Conservation (phyloP, 2,797 vertebrate species). For the Poeciliopsis turneri region DNA sequence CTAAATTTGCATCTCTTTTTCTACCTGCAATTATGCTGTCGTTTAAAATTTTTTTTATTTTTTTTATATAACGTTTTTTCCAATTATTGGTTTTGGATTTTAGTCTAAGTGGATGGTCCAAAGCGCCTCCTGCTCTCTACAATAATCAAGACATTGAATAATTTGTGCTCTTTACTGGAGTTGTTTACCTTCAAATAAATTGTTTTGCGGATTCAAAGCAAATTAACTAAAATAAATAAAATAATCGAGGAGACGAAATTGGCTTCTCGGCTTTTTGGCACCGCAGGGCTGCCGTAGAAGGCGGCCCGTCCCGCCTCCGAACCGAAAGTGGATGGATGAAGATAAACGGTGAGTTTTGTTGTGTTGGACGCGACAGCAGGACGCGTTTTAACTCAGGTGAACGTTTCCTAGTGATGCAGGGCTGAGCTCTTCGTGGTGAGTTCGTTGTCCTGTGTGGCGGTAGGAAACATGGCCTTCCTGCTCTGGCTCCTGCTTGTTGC, state of each 20-base stretch:
- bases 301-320: slow-evolving; percentile 30
- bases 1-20: too few species aligned
- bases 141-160: not conserved
- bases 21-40: too few species aligned
- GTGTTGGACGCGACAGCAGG: rapidly evolving
- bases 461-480: slow-evolving; percentile 36
- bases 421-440: not conserved
- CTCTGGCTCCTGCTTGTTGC: slow-evolving; percentile 34
- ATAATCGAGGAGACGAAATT: not conserved
- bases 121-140: not conserved
- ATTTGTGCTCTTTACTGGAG: not conserved
- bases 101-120: too few species aligned
- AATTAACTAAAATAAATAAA: not conserved
- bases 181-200: not conserved
- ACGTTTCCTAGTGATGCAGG: not conserved
- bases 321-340: not conserved
- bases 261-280: not conserved
- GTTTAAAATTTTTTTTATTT: too few species aligned
- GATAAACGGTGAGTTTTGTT: not conserved
- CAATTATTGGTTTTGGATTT: not conserved
- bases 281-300: slow-evolving; percentile 40
- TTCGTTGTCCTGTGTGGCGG: slow-evolving; percentile 12
- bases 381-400: rapidly evolving
- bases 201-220: not conserved
- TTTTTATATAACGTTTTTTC: not conserved